Evolutionary conservation across 2,797 vertebrate species (phyloP).

Genomic region (Gorsachius magnificus): DNA sequence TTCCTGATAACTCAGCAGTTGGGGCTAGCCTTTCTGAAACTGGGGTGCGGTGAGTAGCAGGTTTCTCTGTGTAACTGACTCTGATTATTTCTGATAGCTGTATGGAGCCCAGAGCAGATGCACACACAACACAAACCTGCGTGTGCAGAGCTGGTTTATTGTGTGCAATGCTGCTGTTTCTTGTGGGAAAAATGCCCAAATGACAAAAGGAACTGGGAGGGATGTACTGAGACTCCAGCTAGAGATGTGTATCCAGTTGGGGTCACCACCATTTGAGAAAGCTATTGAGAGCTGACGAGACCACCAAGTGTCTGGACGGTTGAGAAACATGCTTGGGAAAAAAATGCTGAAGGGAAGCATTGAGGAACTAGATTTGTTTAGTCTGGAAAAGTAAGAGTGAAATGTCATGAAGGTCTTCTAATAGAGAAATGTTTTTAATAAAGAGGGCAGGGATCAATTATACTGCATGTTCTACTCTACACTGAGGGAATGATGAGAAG

Average conservation of each 20-base stretch:
- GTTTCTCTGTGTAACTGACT: neutral
- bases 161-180: fast-evolving
- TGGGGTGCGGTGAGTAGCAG: neutral
- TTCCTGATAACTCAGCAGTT: neutral
- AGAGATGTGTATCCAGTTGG: neutral
- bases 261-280: neutral
- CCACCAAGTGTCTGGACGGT: neutral
- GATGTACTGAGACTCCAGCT: neutral
- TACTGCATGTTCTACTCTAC: neutral
- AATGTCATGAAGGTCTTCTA: constrained; percentile 20
- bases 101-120: neutral
- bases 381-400: constrained; percentile 26
- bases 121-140: neutral
- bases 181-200: neutral
- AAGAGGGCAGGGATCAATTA: constrained; percentile 46
- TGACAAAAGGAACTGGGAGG: neutral
- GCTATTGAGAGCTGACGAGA: neutral
- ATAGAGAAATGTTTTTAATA: constrained; percentile 27
- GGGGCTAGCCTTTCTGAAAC: neutral
- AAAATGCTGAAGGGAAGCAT: neutral
- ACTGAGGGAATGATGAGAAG: constrained; percentile 6
- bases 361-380: constrained; percentile 33
- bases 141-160: neutral
- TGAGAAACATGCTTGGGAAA: neutral
- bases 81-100: neutral